Evolutionary conservation across 2,113 vertebrate genomes (phyloP).

Genomic region (Corvus moneduloides): DNA sequence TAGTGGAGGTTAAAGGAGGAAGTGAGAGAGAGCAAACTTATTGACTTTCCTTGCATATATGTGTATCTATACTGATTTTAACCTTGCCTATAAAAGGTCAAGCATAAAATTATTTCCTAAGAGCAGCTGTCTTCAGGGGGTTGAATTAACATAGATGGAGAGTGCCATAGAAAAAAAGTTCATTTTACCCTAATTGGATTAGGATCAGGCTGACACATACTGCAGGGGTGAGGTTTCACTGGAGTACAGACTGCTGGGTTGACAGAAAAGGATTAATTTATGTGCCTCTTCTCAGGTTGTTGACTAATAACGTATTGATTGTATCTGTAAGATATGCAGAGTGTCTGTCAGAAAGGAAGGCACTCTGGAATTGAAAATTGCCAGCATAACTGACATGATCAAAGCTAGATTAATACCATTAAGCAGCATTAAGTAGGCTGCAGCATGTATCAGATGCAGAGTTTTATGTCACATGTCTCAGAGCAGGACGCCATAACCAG

Average conservation of each 20-base stretch:
- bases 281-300: conserved; percentile 80
- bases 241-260: conserved; percentile 68
- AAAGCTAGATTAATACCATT: conserved; percentile 70
- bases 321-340: conserved; percentile 85
- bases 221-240: conserved; percentile 67
- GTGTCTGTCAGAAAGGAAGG: conserved; percentile 77
- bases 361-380: conserved; percentile 76
- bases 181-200: conserved; percentile 79
- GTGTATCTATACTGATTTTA: conserved; percentile 48
- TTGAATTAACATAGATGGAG: conserved; percentile 64
- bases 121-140: conserved; percentile 49
- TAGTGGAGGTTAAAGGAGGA: conserved; percentile 21
- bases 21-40: not conserved
- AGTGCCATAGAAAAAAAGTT: conserved; percentile 47
- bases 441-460: not conserved
- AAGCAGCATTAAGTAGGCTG: conserved; percentile 34
- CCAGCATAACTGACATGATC: conserved; percentile 74
- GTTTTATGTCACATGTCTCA: conserved; percentile 5
- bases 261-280: conserved; percentile 91
- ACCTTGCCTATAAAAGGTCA: conserved; percentile 64
- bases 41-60: conserved; percentile 31
- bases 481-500: not conserved
- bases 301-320: conserved; percentile 97
- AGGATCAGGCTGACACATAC: conserved; percentile 57
- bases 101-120: conserved; percentile 68